Base-by-base conservation (phyloP, 1,140 invertebrate genomes). In the Battus philenor region DNA sequence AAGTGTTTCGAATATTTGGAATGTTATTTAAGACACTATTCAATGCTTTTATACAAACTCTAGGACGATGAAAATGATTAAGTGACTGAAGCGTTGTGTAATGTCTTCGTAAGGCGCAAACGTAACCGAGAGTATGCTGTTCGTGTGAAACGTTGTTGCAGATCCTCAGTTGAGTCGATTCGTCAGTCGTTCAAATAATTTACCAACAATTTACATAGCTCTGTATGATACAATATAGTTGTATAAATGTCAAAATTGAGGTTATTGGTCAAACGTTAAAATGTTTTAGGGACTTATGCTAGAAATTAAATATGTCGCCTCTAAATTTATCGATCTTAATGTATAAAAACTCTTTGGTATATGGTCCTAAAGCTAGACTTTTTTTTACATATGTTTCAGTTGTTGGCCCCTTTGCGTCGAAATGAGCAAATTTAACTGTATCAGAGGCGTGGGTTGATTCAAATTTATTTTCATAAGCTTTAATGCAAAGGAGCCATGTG, bases 301-400 rank as follows among this genome's bases (percentile, higher is more conserved):
- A 81, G 57, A 76, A 83, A 79, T 83, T 72, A 83, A 83, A 83
- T 79, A 80, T 54, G 55, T 59, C 54, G 67, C 60, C 36, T 55
- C 66, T 76, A 77, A 59, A 45, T 53, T 68, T 75, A 79, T 66
- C 60, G 64, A 52, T 75, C 70, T 69, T 71, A 79, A 77, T 78
- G 67, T 84, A 84, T 78, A 81, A 77, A 75, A 78, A 78, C 68
- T 84, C 80, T 84, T 84, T 84, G 80, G 80, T 84, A 81, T 78
- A 78, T 69, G 74, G 70, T 74, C 80, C 80, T 84, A 78, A 78
- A 78, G 70, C 76, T 82, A 84, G 56, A 69, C 64, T 71, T 68
- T 71, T 63, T 74, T 71, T 63, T 74, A 67, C 69, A 67, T 61
- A 65, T 45, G 52, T 61, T 53, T 63, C 58, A 52, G 54, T 54